Evolutionary conservation across 1,140 invertebrate genomes (phyloP).

Genomic region (Anastrepha obliqua): DNA sequence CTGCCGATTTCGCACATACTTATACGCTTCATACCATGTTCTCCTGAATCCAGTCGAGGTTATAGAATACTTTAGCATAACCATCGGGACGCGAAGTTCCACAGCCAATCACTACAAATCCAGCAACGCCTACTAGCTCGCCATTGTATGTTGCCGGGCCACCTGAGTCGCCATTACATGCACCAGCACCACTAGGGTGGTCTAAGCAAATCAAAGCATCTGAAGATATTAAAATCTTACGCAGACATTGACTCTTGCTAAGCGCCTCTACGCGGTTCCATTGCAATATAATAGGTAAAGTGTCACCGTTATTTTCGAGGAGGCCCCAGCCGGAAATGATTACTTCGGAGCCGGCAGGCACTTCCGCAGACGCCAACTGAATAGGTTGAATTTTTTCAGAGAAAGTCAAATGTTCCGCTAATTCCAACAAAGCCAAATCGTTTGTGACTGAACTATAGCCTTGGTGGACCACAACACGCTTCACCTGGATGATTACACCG

Average conservation of each 20-base stretch:
- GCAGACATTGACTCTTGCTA: constrained; percentile 47
- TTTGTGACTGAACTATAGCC: constrained; percentile 65
- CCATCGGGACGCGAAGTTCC: constrained; percentile 74
- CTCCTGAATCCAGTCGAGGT: constrained; percentile 71
- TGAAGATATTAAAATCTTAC: constrained; percentile 49
- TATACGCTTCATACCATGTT: constrained; percentile 20
- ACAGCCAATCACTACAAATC: constrained; percentile 57
- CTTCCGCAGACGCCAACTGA: constrained; percentile 59
- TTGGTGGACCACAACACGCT: constrained; percentile 68
- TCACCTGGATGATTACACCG: constrained; percentile 66
- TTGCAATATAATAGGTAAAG: constrained; percentile 53
- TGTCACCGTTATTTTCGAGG: constrained; percentile 32
- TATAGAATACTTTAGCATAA: constrained; percentile 74
- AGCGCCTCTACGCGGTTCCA: constrained; percentile 53
- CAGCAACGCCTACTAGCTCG: constrained; percentile 58
- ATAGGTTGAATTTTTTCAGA: constrained; percentile 66
- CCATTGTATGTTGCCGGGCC: constrained; percentile 58
- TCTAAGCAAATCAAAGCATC: constrained; percentile 57
- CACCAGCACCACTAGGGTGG: constrained; percentile 52
- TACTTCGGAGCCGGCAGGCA: constrained; percentile 56
- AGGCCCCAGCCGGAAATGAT: constrained; percentile 74
- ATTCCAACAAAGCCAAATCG: constrained; percentile 75
- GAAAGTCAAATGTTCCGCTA: constrained; percentile 66
- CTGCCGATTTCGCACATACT: not conserved
- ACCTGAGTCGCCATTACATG: constrained; percentile 59